Evolutionary conservation across 1,140 invertebrate genomes (phyloP), one percentile per base, ranked within the genome.

Genomic region (Meteorus sp.): DNA sequence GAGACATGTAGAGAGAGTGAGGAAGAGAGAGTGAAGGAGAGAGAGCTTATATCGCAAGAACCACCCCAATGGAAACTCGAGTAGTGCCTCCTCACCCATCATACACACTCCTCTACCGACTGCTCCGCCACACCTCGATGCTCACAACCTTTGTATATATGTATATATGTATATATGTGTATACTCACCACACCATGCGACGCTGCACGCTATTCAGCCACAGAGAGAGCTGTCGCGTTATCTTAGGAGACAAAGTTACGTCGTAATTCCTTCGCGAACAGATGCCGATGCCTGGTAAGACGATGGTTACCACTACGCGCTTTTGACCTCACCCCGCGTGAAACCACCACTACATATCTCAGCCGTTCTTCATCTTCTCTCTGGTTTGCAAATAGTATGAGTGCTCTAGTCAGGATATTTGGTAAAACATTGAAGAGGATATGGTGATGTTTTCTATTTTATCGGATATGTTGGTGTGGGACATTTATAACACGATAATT

Each of bases 241-340:
- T 77, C 75, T 77, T 75, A 69, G 62, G 63, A 74, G 74, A 76
- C 76, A 76, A 79, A 80, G 71, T 80, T 79, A 74, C 71, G 71
- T 77, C 77, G 76, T 78, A 79, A 78, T 77, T 80, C 77, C 76
- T 73, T 78, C 76, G 72, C 65, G 74, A 79, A 76, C 76, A 79
- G 77, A 78, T 79, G 76, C 76, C 74, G 71, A 77, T 77, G 73
- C 63, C 62, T 69, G 47, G 68, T 75, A 77, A 77, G 72, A 76
- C 75, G 70, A 56, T 63, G 56, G 25, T 59, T 51, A 39, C 8
- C n/a, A n/a, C n/a, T n/a, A n/a, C n/a, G n/a, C n/a, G n/a, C n/a
- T n/a, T n/a, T n/a, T n/a, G n/a, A n/a, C n/a, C n/a, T n/a, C n/a
- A n/a, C n/a, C n/a, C n/a, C n/a, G n/a, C 29, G 29, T 33, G 11